Base-by-base conservation (phyloP, 1,140 invertebrate genomes). In the Orchestia grillus region DNA sequence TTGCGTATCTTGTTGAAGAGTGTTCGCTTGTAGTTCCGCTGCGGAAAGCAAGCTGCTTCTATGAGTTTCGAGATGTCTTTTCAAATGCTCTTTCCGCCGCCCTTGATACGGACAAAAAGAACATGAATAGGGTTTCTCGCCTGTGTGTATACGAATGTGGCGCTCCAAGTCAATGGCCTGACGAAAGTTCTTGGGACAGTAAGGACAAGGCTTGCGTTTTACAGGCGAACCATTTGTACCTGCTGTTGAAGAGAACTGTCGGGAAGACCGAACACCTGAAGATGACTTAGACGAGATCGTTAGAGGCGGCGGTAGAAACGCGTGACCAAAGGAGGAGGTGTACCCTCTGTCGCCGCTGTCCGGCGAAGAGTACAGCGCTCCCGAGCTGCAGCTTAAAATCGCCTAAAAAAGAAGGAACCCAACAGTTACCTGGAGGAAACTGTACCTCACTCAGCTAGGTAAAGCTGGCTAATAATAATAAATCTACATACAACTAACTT, bases 81-180 rank as follows among this genome's bases (percentile, higher is more conserved):
- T 96, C 40, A 96, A 41, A 96, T 87, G 87, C 36, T 87, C 95
- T 41, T 96, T 96, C 4, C 87, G 95, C 62, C 62, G 44, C 36
- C 43, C 62, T 42, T 90, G 95, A 45, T 96, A 87, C 44, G 95
- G 53, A 96, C 95, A 96, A 16, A 96, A 96, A 4, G 95, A 77
- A 96, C 95, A 96, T 42, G 44, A 40, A 41, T 77, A 96, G 43
- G 95, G 95, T 87, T 96, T 96, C 95, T 96, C 95, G 62, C 95
- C 95, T 77, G 95, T 96, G 42, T 96, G 95, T 40, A 90, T 96
- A 36, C 95, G 95, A 44, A 96, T 87, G 87, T 96, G 95, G 36
- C 62, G 62, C 53, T 96, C 92, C 43, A 94, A 47, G 92, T 94
- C 88, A 42, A 90, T 90, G 47, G 42, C 62, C 44, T 91, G 90